A percentile compares a stretch with the other conserved stretches of the same genome.
phyloP scores from a whole-genome alignment of 1,140 invertebrate genomes.

The Chionoecetes opilio region DNA sequence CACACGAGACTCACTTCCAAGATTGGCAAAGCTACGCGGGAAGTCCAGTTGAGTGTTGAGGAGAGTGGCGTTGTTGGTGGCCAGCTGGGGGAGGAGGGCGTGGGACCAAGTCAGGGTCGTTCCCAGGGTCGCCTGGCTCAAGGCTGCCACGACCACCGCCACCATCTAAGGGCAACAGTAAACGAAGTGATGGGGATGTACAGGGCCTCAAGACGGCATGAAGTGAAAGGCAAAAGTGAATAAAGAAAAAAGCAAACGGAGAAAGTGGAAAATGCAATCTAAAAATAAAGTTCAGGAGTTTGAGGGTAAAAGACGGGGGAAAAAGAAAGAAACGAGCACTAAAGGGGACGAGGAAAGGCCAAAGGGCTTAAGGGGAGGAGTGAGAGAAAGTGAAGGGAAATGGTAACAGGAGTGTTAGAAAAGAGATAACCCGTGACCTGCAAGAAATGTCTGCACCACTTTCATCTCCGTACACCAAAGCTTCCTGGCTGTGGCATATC shows the following conservation, averaged over 20 bases:
- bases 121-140: neutral
- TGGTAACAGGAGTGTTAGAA: neutral
- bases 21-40: neutral
- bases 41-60: neutral
- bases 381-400: conserved; percentile 3
- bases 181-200: neutral
- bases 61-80: neutral
- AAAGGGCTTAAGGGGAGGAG: neutral
- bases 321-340: neutral
- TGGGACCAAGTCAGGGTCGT: neutral
- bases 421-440: neutral
- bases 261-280: neutral
- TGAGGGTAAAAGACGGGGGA: neutral
- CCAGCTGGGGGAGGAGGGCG: neutral
- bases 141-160: neutral
- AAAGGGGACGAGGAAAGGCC: neutral
- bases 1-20: neutral
- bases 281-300: neutral
- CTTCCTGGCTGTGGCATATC: neutral
- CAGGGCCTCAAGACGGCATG: too few species aligned
- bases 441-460: neutral
- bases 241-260: neutral
- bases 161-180: neutral
- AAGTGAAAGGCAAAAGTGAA: neutral
- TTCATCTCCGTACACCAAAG: neutral